These are phyloP conservation scores for Drosophila atroscutellata DNA, from an alignment of 2,888 invertebrate genomes.

Conservation along the genomic window DNA sequence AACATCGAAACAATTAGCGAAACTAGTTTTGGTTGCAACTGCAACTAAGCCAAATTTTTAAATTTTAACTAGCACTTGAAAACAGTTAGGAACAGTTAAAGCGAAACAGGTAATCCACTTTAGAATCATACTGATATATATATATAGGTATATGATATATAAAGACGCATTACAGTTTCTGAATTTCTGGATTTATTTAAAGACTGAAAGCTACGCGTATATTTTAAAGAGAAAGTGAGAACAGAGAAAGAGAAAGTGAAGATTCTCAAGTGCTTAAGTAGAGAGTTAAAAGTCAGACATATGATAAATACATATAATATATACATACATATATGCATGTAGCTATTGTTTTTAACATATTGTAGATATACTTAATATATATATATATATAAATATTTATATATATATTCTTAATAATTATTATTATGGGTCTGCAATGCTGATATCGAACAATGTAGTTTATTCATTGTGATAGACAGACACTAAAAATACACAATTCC, in stretches of 20 bases:
- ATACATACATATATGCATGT: constrained; percentile 54
- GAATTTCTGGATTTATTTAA: constrained; percentile 69
- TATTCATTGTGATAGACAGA: constrained; percentile 72
- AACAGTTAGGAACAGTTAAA: constrained; percentile 35
- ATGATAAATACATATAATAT: constrained; percentile 29
- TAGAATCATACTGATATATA: constrained; percentile 3
- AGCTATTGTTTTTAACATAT: constrained; percentile 68
- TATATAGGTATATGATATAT: constrained; percentile 21
- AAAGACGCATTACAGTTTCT: constrained; percentile 52
- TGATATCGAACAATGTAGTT: constrained; percentile 62
- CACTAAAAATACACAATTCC: constrained; percentile 63
- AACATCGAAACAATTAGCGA: constrained; percentile 65
- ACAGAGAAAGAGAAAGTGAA: constrained; percentile 13
- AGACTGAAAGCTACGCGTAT: constrained; percentile 71
- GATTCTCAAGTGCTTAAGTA: constrained; percentile 55
- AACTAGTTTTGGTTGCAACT: constrained; percentile 20
- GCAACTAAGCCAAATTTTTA: constrained; percentile 63
- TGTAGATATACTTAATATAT: constrained; percentile 39
- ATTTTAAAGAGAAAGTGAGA: constrained; percentile 38
- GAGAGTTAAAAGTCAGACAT: constrained; percentile 33
- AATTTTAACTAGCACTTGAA: constrained; percentile 45
- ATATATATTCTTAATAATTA: constrained; percentile 38
- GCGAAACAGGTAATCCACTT: constrained; percentile 13
- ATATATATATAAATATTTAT: constrained; percentile 31
- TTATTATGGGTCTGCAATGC: constrained; percentile 29